phyloP scores from a whole-genome alignment of 2,888 invertebrate species.

The Ametastegia equiseti region DNA sequence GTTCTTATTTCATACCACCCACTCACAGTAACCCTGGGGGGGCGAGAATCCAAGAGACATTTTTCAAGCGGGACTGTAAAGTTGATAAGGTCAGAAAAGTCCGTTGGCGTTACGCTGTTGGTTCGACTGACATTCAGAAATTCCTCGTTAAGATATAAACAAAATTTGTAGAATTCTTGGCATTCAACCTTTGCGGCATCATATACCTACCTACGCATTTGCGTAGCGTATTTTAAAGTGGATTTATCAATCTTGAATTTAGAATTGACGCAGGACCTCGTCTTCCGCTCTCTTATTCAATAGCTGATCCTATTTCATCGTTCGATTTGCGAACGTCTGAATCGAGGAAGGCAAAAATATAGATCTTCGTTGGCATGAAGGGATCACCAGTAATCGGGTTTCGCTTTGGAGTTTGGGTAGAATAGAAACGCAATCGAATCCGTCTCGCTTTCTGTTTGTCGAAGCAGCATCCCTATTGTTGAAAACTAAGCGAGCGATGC shows the following conservation, averaged over 20 bases:
- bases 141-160: not conserved
- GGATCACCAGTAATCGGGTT: slow-evolving; percentile 11
- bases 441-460: slow-evolving; percentile 4
- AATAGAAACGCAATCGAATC: slow-evolving; percentile 6
- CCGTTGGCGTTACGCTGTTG: not conserved
- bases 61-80: not conserved
- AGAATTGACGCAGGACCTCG: not conserved
- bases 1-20: not conserved
- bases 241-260: not conserved
- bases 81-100: not conserved
- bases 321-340: not conserved
- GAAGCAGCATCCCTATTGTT: slow-evolving; percentile 16
- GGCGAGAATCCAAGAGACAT: not conserved
- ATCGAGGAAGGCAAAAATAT: not conserved
- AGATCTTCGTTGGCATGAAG: slow-evolving; percentile 15
- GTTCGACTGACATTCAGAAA: not conserved
- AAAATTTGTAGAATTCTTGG: not conserved
- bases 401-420: not conserved
- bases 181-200: no score
- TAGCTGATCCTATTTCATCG: no score
- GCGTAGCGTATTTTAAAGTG: not conserved
- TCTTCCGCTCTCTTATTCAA: not conserved
- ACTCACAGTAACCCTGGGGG: not conserved
- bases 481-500: not conserved
- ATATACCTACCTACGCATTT: not conserved